phyloP scores from a whole-genome alignment of 1,140 invertebrate genomes.

The Drosophila sproati region DNA sequence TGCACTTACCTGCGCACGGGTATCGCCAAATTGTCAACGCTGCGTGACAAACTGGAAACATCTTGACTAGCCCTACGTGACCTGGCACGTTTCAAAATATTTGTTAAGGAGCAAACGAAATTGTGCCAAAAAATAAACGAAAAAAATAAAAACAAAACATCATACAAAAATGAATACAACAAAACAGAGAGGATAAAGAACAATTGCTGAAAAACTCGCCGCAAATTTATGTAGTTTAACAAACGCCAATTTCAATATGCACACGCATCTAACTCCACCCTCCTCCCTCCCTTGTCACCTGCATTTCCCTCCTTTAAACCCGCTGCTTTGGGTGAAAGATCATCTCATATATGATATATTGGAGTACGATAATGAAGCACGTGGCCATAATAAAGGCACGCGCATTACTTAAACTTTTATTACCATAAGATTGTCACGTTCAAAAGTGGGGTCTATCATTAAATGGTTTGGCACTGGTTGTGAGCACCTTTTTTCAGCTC shows the following conservation, averaged over 20 bases:
- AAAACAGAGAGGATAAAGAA: slow-evolving; percentile 43
- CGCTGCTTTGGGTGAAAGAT: not conserved
- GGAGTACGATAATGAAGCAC: slow-evolving; percentile 20
- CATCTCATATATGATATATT: not conserved
- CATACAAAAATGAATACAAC: slow-evolving; percentile 47
- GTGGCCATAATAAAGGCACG: slow-evolving; percentile 36
- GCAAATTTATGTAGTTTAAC: slow-evolving; percentile 16
- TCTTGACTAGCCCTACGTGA: slow-evolving; percentile 93
- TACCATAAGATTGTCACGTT: slow-evolving; percentile 30
- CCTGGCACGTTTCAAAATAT: slow-evolving; percentile 85
- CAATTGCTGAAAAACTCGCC: slow-evolving; percentile 1
- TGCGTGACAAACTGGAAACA: slow-evolving; percentile 87
- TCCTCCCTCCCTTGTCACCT: not conserved
- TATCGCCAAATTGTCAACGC: slow-evolving; percentile 86
- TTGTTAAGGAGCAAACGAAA: slow-evolving; percentile 79
- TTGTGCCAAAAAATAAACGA: slow-evolving; percentile 67
- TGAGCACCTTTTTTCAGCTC: not conserved
- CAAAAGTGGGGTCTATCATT: slow-evolving; percentile 1
- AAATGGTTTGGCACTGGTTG: not conserved
- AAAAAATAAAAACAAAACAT: slow-evolving; percentile 19
- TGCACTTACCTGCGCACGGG: slow-evolving; percentile 84
- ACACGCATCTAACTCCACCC: slow-evolving; percentile 2
- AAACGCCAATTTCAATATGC: slow-evolving; percentile 42
- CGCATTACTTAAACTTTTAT: slow-evolving; percentile 17
- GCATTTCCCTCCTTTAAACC: not conserved